These are phyloP conservation scores for Porites evermanni DNA, from an alignment of 92 coral and sea anemone species.

Conservation along the genomic window DNA sequence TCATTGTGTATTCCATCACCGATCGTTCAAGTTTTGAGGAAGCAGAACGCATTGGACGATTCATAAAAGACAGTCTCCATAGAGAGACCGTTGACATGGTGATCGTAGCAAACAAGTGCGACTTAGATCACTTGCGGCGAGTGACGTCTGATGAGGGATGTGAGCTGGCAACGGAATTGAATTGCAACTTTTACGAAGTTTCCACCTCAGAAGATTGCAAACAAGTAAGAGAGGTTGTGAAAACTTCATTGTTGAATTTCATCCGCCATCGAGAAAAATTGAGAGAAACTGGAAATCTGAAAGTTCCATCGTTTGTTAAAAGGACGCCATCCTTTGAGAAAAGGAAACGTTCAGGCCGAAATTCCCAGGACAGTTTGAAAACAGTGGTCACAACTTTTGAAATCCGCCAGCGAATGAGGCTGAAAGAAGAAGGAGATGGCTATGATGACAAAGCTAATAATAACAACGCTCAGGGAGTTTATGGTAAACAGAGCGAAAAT, in stretches of 20 bases:
- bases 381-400: constrained; percentile 38
- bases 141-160: constrained; percentile 31
- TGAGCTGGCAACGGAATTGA: constrained; percentile 24
- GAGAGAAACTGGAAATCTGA: constrained; percentile 32
- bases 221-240: constrained; percentile 32
- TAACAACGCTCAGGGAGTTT: not conserved
- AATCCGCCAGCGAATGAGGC: constrained; percentile 37
- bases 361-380: constrained; percentile 24
- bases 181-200: constrained; percentile 38
- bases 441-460: constrained; percentile 28
- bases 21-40: constrained; percentile 53
- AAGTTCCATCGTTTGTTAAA: constrained; percentile 34
- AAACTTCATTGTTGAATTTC: constrained; percentile 23
- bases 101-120: constrained; percentile 41
- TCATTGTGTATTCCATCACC: constrained; percentile 44
- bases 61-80: constrained; percentile 28
- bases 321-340: constrained; percentile 43
- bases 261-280: constrained; percentile 43
- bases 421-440: constrained; percentile 39
- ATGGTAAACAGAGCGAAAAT: constrained; percentile 16
- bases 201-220: constrained; percentile 43
- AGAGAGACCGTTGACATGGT: constrained; percentile 38
- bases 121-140: constrained; percentile 48
- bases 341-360: constrained; percentile 32
- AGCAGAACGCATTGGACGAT: constrained; percentile 41